Conservation (phyloP, 2,113 vertebrate species). For the Struthio camelus region DNA sequence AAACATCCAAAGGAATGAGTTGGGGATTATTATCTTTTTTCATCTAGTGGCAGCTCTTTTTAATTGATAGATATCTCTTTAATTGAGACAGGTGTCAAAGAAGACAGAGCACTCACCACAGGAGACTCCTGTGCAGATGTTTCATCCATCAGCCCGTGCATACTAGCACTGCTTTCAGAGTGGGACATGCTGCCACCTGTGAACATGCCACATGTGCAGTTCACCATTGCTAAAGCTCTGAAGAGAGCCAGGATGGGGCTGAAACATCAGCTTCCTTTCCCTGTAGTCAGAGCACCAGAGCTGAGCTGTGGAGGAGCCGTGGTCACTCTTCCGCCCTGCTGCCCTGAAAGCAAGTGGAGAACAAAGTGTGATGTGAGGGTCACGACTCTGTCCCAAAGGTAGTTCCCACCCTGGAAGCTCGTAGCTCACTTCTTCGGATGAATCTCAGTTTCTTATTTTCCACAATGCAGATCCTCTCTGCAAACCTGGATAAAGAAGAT, state of each 20-base stretch:
- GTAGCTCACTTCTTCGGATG: neutral
- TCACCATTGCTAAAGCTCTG: neutral
- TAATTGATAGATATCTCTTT: neutral
- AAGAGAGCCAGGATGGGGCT: neutral
- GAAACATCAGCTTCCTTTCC: neutral
- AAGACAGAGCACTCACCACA: neutral
- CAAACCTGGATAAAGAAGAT: neutral
- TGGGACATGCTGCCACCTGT: neutral
- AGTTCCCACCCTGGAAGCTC: neutral
- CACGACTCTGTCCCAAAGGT: neutral
- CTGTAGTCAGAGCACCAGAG: too few relatives aligned
- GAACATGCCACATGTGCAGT: neutral
- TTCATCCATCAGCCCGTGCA: neutral
- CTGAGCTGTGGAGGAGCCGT: neutral
- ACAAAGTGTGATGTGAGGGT: neutral
- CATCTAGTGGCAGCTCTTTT: neutral
- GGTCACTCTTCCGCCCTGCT: neutral
- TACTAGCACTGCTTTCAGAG: rapidly evolving
- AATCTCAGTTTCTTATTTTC: neutral
- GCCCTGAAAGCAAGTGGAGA: neutral
- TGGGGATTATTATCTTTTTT: neutral
- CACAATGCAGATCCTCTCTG: too few relatives aligned
- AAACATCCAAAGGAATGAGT: neutral
- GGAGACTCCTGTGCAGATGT: neutral
- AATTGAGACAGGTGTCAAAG: neutral